These are phyloP conservation scores for Lophura nycthemera DNA, from an alignment of 2,113 vertebrate genomes.

Conservation along the genomic window DNA sequence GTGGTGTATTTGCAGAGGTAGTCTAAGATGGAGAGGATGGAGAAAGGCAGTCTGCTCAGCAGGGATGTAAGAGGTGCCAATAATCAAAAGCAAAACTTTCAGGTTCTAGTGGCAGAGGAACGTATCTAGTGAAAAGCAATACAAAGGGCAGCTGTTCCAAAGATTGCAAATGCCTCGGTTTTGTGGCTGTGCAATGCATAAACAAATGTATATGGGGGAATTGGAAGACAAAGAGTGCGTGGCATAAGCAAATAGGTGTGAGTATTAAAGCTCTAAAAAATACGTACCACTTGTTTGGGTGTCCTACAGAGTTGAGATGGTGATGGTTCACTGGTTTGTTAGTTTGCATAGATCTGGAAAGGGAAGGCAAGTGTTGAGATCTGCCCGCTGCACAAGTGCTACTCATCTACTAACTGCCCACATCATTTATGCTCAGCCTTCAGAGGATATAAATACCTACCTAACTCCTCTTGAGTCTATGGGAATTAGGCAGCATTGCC, in stretches of 20 bases:
- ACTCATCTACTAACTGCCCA: background rate
- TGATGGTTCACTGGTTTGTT: background rate
- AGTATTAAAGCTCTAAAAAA: background rate
- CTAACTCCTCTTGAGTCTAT: background rate
- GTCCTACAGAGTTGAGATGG: background rate
- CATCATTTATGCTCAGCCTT: background rate
- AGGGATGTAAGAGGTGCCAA: slow-evolving; percentile 4
- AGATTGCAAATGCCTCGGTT: background rate
- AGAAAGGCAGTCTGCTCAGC: background rate
- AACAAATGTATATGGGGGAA: background rate
- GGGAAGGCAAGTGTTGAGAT: background rate
- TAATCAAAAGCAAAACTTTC: background rate
- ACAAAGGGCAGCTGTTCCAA: background rate
- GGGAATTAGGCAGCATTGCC: background rate
- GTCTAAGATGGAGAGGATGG: background rate
- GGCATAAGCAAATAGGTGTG: background rate
- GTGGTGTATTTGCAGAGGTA: background rate
- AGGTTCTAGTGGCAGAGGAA: background rate
- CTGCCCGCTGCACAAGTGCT: background rate
- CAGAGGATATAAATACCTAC: background rate
- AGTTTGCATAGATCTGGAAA: background rate
- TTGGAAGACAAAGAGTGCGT: background rate
- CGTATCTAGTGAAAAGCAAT: background rate
- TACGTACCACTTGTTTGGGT: background rate
- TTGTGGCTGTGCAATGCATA: background rate